A percentile compares a stretch with the other conserved stretches of the same genome.
Conservation (phyloP, 2,888 invertebrate genomes). For the Kryphioiulus occultus region DNA sequence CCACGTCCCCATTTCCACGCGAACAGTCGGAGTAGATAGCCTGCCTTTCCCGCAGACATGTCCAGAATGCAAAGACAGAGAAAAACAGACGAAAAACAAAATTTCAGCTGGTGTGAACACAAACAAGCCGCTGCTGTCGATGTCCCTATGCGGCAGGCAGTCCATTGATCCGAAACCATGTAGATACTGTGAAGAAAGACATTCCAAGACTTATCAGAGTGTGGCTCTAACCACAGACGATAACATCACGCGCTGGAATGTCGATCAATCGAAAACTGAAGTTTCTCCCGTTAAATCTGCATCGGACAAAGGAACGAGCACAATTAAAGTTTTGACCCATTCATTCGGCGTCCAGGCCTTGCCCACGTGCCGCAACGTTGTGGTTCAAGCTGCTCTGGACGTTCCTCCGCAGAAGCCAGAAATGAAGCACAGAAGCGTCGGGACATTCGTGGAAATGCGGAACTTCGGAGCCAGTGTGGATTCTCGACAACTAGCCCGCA, state of each 20-base stretch:
- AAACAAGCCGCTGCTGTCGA: neutral
- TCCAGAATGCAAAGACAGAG: constrained; percentile 39
- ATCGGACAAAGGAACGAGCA: constrained; percentile 4
- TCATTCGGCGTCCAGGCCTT: constrained; percentile 46
- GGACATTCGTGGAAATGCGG: constrained; percentile 11
- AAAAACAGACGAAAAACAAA: neutral
- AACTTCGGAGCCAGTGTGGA: constrained; percentile 35
- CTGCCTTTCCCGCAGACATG: constrained; percentile 42
- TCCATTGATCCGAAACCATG: constrained; percentile 44
- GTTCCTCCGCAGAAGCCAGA: neutral
- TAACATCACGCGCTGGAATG: constrained; percentile 21
- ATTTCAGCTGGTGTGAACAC: constrained; percentile 45
- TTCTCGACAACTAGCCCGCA: neutral
- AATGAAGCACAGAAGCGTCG: constrained; percentile 9
- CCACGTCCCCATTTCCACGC: constrained; percentile 57
- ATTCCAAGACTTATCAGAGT: neutral
- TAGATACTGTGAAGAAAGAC: constrained; percentile 27
- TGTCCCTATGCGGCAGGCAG: neutral
- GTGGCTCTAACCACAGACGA: constrained; percentile 10
- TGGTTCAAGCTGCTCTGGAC: neutral
- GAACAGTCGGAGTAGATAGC: constrained; percentile 51
- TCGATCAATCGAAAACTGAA: neutral
- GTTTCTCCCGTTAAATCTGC: neutral
- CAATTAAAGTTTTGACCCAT: constrained; percentile 39
- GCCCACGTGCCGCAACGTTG: constrained; percentile 32